Evolutionary conservation across 2,113 vertebrate genomes (phyloP).

Genomic region (Galeopterus variegatus): DNA sequence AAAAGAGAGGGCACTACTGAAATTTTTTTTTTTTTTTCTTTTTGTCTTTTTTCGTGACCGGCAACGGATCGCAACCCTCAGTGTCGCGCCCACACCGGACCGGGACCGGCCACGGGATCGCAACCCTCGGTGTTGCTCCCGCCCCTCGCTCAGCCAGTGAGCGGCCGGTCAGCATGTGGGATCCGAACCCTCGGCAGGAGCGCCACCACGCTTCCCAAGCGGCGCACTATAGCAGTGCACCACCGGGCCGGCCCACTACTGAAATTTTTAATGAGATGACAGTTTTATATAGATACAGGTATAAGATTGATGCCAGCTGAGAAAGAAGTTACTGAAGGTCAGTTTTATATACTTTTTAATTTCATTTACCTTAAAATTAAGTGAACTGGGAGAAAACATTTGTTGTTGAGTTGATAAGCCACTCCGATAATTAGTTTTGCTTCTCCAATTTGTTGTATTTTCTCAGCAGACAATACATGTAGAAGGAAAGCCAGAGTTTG

Average conservation of each 20-base stretch:
- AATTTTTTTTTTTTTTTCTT: too few species aligned
- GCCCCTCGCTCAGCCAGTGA: too few species aligned
- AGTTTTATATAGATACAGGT: neutral
- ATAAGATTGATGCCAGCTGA: neutral
- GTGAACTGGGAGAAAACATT: neutral
- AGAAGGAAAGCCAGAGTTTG: neutral
- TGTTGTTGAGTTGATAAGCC: neutral
- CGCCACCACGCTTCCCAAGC: too few species aligned
- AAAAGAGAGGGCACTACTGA: neutral
- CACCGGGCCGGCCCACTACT: too few species aligned
- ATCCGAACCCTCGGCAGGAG: too few species aligned
- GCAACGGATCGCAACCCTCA: too few species aligned
- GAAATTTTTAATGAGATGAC: slow-evolving; percentile 4
- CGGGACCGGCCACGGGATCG: too few species aligned
- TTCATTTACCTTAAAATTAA: slow-evolving; percentile 54
- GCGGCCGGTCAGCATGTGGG: too few species aligned
- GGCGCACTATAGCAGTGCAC: too few species aligned
- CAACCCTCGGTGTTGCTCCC: too few species aligned
- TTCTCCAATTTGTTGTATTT: slow-evolving; percentile 28
- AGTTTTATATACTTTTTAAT: slow-evolving; percentile 6
- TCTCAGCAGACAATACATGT: neutral
- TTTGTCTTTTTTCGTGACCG: too few species aligned
- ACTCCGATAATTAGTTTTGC: slow-evolving; percentile 32
- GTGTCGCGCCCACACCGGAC: too few species aligned
- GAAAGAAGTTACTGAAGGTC: neutral